Percentiles rank a stretch among this genome's conserved stretches.
Conservation (phyloP, 2,797 vertebrate genomes). For the Crenuchus spilurus region DNA sequence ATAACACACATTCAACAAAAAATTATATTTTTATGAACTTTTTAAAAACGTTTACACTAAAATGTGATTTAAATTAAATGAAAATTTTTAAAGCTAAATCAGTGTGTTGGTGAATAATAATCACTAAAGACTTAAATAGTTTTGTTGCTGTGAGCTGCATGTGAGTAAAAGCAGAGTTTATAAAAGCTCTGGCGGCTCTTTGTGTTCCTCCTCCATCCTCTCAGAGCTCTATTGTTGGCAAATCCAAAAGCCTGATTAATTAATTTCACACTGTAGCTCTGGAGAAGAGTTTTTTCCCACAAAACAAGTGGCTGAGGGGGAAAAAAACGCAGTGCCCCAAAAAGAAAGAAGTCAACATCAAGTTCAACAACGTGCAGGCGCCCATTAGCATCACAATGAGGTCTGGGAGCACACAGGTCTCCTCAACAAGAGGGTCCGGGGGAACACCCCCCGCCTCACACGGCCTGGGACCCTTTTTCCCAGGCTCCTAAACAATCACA, state of each 20-base stretch:
- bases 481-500: constrained; percentile 88
- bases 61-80: background rate
- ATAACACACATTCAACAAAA: too few relatives aligned
- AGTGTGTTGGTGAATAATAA: too few relatives aligned
- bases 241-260: constrained; percentile 74
- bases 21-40: too few relatives aligned
- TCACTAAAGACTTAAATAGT: background rate
- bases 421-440: constrained; percentile 84
- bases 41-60: too few relatives aligned
- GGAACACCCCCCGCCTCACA: constrained; percentile 80
- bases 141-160: constrained; percentile 27
- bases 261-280: constrained; percentile 81
- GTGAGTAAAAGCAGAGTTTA: constrained; percentile 47
- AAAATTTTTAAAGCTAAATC: too few relatives aligned
- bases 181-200: constrained; percentile 56
- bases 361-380: constrained; percentile 89
- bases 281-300: constrained; percentile 79
- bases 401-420: constrained; percentile 85
- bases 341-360: constrained; percentile 91
- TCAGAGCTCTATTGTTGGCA: constrained; percentile 67
- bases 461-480: constrained; percentile 83
- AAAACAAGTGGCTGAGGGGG: constrained; percentile 73
- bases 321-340: constrained; percentile 60
- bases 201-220: constrained; percentile 61
- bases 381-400: constrained; percentile 89